Base-by-base conservation (phyloP, 1,140 invertebrate genomes). In the Eupristina koningsbergeri region DNA sequence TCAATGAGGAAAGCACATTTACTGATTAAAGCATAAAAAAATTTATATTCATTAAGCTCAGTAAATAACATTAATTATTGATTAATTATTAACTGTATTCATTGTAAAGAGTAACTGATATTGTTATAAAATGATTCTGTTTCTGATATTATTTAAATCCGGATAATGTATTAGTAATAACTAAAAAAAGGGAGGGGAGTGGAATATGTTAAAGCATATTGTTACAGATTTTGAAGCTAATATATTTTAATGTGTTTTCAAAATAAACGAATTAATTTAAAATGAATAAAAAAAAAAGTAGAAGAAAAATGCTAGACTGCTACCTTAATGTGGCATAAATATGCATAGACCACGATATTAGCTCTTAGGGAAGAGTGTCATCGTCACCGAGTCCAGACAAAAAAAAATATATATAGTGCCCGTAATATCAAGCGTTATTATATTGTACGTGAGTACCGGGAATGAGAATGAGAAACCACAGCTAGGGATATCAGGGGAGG, bases 291-390 rank as follows among this genome's bases (percentile, higher is more conserved):
- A n/a, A n/a, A n/a, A n/a, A n/a, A n/a, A n/a, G n/a, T n/a, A n/a
- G 26, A 36, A 71, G 15, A 71, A 41, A 71, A 71, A 41, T 15
- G 22, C 19, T 17, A 19, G 7, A 26, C 36, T 11, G 3, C 22
- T 41, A 71, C 36, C 6, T 92, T 92, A 92, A 92, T 92, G 91
- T 86, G 88, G 89, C 91, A 92, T 92, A 91, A 92, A 92, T 92
- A 92, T 92, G 91, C 90, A 92, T 92, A 90, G 91, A 86, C 87
- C 87, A 86, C 86, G 90, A 91, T 92, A 92, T 92, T 92, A 91
- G 91, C 91, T 91, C 90, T 91, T 91, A 91, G 74, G 63, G 63
- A 34, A 69, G 81, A 89, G 88, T 89, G 74, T 82, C 81, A 47
- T 81, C 50, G 88, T 89, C 87, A 88, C 73, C 85, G 85, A 75